phyloP scores from a whole-genome alignment of 2,113 vertebrate genomes.

The Oostethus manadensis region DNA sequence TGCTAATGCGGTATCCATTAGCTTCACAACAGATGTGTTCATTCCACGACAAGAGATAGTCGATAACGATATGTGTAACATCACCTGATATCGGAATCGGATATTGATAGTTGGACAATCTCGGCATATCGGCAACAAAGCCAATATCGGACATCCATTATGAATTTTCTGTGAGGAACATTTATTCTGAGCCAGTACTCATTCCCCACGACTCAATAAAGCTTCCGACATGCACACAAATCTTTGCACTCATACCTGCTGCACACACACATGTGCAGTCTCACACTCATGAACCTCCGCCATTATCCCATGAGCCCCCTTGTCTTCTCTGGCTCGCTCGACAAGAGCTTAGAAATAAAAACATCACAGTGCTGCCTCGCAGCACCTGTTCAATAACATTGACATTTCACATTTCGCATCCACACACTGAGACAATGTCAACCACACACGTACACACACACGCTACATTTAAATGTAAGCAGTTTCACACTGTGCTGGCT shows the following conservation, averaged over 20 bases:
- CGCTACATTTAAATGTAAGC: constrained; percentile 25
- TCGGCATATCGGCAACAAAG: no score
- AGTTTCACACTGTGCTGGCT: constrained; percentile 11
- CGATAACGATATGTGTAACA: no score
- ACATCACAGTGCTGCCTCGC: constrained; percentile 71
- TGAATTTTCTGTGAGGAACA: constrained; percentile 43
- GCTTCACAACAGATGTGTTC: no score
- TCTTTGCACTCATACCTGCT: constrained; percentile 25
- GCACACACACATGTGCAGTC: constrained; percentile 33
- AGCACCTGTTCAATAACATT: constrained; percentile 77
- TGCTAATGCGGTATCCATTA: no score
- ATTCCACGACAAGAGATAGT: no score
- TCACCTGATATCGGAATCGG: no score
- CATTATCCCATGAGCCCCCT: constrained; percentile 63
- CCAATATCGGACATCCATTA: no score
- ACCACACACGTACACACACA: constrained; percentile 28
- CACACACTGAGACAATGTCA: constrained; percentile 45
- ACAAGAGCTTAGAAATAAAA: constrained; percentile 72
- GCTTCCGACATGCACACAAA: constrained; percentile 36
- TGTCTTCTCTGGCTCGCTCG: constrained; percentile 60
- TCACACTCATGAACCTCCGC: constrained; percentile 45
- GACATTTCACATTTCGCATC: constrained; percentile 74
- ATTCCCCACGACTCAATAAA: constrained; percentile 52
- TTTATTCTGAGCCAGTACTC: constrained; percentile 44
- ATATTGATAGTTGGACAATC: no score